phyloP scores from a whole-genome alignment of 1,140 invertebrate species.

The Drosophila bocki region DNA sequence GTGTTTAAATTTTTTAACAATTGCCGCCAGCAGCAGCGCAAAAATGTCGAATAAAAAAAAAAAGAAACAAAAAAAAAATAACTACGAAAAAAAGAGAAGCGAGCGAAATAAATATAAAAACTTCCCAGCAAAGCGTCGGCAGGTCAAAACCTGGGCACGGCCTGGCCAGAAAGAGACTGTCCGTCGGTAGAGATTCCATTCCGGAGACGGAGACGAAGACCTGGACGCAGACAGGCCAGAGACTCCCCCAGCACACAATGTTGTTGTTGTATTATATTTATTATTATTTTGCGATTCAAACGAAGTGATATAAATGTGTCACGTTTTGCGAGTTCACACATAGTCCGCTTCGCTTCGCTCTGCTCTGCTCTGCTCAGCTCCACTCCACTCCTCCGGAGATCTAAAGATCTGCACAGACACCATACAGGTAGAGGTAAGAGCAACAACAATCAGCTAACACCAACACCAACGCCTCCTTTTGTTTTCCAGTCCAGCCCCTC shows the following conservation, averaged over 20 bases:
- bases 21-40: slow-evolving; percentile 52
- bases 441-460: slow-evolving; percentile 78
- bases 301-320: slow-evolving; percentile 84
- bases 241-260: slow-evolving; percentile 48
- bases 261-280: slow-evolving; percentile 74
- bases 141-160: slow-evolving; percentile 80
- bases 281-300: slow-evolving; percentile 84
- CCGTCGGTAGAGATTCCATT: slow-evolving; percentile 58
- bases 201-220: slow-evolving; percentile 26
- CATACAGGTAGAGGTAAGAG: slow-evolving; percentile 63
- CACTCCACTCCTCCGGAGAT: slow-evolving; percentile 17
- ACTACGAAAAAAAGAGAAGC: slow-evolving; percentile 34
- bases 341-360: slow-evolving; percentile 52
- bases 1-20: slow-evolving; percentile 56
- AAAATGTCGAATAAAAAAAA: slow-evolving; percentile 60
- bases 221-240: slow-evolving; percentile 33
- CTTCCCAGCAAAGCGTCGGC: slow-evolving; percentile 61
- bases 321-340: slow-evolving; percentile 83
- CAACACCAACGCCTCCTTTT: slow-evolving; percentile 83
- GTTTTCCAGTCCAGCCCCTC: slow-evolving; percentile 75
- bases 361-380: slow-evolving; percentile 28
- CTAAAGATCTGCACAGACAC: slow-evolving; percentile 35
- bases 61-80: slow-evolving; percentile 21
- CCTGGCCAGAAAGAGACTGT: slow-evolving; percentile 42
- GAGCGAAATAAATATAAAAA: slow-evolving; percentile 50